Evolutionary conservation across 92 coral and sea anemone genomes (phyloP).

Genomic region (Porites lobata): DNA sequence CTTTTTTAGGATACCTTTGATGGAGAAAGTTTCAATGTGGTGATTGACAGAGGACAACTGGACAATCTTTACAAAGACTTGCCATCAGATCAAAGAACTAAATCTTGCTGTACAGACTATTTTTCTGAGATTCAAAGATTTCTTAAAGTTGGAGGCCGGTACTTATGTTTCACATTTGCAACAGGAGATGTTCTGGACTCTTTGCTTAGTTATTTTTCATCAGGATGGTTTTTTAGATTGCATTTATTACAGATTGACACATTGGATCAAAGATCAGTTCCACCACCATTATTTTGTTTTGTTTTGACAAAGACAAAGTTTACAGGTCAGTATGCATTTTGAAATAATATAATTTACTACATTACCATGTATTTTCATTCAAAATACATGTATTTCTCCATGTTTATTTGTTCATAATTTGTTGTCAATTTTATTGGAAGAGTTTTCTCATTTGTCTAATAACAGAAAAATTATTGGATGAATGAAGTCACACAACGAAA

Average conservation of each 20-base stretch:
- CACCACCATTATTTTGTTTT: conserved; percentile 88
- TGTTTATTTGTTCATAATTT: too few relatives aligned
- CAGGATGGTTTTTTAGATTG: conserved; percentile 92
- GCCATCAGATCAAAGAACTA: not conserved
- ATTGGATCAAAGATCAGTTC: conserved; percentile 35
- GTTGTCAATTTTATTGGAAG: too few relatives aligned
- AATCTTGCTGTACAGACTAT: conserved; percentile 50
- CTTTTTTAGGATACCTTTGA: conserved; percentile 72
- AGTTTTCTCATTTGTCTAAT: too few relatives aligned
- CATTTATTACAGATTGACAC: conserved; percentile 61
- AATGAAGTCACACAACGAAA: too few relatives aligned
- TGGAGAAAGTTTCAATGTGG: conserved; percentile 77
- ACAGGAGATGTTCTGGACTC: conserved; percentile 82
- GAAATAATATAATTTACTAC: not conserved
- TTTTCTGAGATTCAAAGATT: conserved; percentile 76
- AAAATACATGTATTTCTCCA: not conserved
- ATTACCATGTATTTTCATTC: not conserved
- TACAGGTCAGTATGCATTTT: conserved; percentile 55
- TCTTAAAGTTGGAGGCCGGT: conserved; percentile 88
- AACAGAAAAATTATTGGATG: too few relatives aligned
- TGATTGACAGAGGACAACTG: conserved; percentile 88
- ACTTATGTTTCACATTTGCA: conserved; percentile 84
- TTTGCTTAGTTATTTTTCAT: conserved; percentile 79
- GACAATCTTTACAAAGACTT: conserved; percentile 71
- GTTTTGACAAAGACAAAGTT: conserved; percentile 91